A percentile compares a stretch with the other conserved stretches of the same genome.
Conservation (phyloP, 2,888 invertebrate species). For the Allophyes oxyacanthae region DNA sequence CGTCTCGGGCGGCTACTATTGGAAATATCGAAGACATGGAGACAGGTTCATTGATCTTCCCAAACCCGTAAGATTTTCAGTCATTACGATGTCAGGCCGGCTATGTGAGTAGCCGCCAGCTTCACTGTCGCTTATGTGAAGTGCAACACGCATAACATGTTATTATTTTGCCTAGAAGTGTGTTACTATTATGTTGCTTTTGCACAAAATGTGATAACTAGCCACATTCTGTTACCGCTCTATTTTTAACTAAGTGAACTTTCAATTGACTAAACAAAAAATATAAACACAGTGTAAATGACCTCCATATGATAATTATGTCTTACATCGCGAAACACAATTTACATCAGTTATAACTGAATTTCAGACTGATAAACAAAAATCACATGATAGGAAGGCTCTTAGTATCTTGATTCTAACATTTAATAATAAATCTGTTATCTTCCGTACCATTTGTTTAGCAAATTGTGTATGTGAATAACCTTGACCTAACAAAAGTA, state of each 20-base stretch:
- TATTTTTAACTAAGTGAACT: no score
- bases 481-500: conserved; percentile 34
- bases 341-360: conserved; percentile 32
- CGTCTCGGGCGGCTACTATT: conserved; percentile 62
- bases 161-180: conserved; percentile 49
- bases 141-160: conserved; percentile 55
- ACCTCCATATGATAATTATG: conserved; percentile 38
- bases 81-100: conserved; percentile 62
- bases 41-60: conserved; percentile 75
- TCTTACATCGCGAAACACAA: conserved; percentile 11
- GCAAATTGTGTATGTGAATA: conserved; percentile 19
- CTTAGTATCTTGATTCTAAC: conserved; percentile 8
- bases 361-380: conserved; percentile 23
- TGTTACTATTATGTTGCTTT: conserved; percentile 40
- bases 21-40: conserved; percentile 71
- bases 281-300: conserved; percentile 47
- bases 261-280: conserved; percentile 12
- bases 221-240: conserved; percentile 12
- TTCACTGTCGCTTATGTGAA: conserved; percentile 61
- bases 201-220: conserved; percentile 14
- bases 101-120: conserved; percentile 66
- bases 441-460: conserved; percentile 16
- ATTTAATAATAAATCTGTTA: neutral
- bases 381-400: conserved; percentile 4
- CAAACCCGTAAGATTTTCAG: conserved; percentile 79